phyloP scores from a whole-genome alignment of 2,888 invertebrate species.

The Leptinotarsa haldemani region DNA sequence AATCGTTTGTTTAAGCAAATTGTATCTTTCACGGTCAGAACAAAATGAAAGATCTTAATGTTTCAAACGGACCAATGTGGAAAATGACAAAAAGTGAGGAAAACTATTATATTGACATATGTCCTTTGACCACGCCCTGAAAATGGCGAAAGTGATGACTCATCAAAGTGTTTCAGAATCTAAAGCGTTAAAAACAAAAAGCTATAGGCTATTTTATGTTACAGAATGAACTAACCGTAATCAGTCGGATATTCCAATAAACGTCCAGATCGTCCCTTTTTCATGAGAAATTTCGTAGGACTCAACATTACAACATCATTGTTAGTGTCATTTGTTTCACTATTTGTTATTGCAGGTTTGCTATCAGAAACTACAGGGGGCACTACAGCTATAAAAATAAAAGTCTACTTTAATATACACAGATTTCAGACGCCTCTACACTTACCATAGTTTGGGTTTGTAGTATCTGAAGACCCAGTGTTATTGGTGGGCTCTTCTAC shows the following conservation, averaged over 20 bases:
- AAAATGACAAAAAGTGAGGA: no score
- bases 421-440: background rate
- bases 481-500: constrained; percentile 22
- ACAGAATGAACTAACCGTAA: constrained; percentile 56
- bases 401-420: constrained; percentile 24
- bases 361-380: constrained; percentile 36
- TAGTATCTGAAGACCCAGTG: constrained; percentile 29
- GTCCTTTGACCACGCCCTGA: constrained; percentile 4
- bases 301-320: constrained; percentile 36
- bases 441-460: constrained; percentile 35
- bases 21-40: no score
- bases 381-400: constrained; percentile 48
- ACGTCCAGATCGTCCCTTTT: constrained; percentile 51
- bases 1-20: no score
- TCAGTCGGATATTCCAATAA: constrained; percentile 50
- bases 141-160: constrained; percentile 4
- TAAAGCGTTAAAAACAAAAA: constrained; percentile 26
- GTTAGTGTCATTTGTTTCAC: constrained; percentile 40
- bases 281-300: constrained; percentile 39
- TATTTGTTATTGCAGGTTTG: constrained; percentile 38
- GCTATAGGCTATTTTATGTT: constrained; percentile 21
- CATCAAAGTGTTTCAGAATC: background rate
- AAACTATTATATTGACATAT: background rate
- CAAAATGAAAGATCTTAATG: no score
- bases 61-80: no score